These are phyloP conservation scores for Diplodus sargus DNA, from an alignment of 2,797 vertebrate genomes.

Conservation along the genomic window DNA sequence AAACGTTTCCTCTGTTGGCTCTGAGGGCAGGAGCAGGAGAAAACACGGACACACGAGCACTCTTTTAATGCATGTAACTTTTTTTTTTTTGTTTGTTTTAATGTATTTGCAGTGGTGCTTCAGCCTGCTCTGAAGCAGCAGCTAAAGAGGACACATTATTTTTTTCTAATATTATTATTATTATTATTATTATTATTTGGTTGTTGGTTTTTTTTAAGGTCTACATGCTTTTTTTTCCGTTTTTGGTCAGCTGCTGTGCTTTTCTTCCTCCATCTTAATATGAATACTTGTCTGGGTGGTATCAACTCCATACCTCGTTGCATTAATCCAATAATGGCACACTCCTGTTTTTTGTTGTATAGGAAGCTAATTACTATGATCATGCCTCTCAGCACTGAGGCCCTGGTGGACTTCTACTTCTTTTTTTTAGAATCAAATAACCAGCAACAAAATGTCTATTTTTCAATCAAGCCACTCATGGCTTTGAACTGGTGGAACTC, in stretches of 20 bases:
- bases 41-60: constrained; percentile 56
- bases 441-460: constrained; percentile 83
- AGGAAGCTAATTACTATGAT: constrained; percentile 56
- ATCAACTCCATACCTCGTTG: constrained; percentile 80
- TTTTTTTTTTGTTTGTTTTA: constrained; percentile 72
- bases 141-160: constrained; percentile 43
- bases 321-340: constrained; percentile 64
- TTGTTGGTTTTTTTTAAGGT: constrained; percentile 22
- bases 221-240: neutral
- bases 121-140: constrained; percentile 53
- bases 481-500: constrained; percentile 50
- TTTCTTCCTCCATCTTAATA: constrained; percentile 61
- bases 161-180: constrained; percentile 34
- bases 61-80: constrained; percentile 78
- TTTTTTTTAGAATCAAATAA: constrained; percentile 56
- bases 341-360: constrained; percentile 55
- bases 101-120: constrained; percentile 75
- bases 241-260: constrained; percentile 60
- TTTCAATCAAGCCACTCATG: constrained; percentile 72
- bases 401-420: constrained; percentile 19
- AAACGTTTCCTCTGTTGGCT: constrained; percentile 45
- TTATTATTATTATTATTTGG: constrained; percentile 20
- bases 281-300: constrained; percentile 64
- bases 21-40: constrained; percentile 39
- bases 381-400: constrained; percentile 41